Percentiles rank a stretch among this genome's conserved stretches.
These are phyloP conservation scores for Sthenelais limicola DNA, from an alignment of 2,888 invertebrate genomes.

Conservation along the genomic window DNA sequence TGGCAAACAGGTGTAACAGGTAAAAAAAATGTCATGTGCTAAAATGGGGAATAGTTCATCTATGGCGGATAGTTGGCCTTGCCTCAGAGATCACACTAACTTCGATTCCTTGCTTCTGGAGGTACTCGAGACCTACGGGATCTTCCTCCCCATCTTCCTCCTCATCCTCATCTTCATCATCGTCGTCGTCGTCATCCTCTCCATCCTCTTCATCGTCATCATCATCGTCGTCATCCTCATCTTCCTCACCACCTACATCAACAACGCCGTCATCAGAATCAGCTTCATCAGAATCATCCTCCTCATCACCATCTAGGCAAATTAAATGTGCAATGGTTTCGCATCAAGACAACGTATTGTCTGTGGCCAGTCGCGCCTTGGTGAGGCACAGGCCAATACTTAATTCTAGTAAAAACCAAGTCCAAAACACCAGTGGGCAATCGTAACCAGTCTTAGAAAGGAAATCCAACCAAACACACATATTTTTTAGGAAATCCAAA, in stretches of 20 bases:
- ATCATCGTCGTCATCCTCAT: conserved; percentile 50
- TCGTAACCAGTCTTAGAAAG: too few species aligned
- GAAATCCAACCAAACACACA: too few species aligned
- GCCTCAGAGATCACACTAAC: conserved; percentile 72
- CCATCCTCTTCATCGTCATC: conserved; percentile 77
- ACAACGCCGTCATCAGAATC: conserved; percentile 39
- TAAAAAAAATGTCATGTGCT: too few species aligned
- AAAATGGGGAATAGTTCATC: not conserved
- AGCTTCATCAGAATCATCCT: conserved; percentile 50
- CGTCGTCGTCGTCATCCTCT: conserved; percentile 64
- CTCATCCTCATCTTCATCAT: conserved; percentile 75
- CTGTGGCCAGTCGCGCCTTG: too few species aligned
- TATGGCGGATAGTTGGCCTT: not conserved
- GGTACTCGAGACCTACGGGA: conserved; percentile 79
- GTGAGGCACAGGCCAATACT: too few species aligned
- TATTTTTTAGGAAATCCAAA: too few species aligned
- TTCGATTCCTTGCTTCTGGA: conserved; percentile 73
- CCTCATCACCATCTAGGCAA: conserved; percentile 58
- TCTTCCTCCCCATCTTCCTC: conserved; percentile 75
- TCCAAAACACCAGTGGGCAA: too few species aligned
- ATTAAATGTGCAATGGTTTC: not conserved
- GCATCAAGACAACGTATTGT: conserved; percentile 11
- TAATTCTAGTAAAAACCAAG: too few species aligned
- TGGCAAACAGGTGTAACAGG: too few species aligned
- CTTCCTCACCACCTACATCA: conserved; percentile 56